Conservation (phyloP, 2,797 vertebrate species). For the Mus spretus region DNA sequence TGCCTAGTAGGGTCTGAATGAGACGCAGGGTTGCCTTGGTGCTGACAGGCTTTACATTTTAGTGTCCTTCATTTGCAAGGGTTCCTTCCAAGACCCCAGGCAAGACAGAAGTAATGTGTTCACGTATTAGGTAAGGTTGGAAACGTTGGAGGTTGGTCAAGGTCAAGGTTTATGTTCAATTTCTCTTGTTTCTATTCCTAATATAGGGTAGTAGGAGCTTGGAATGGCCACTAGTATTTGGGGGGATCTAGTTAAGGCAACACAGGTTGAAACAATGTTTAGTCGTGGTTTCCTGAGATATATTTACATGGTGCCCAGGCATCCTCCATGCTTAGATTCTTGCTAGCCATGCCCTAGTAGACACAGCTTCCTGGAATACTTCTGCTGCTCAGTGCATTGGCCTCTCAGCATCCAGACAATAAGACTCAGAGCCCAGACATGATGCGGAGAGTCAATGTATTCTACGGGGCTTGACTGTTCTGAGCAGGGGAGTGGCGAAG, state of each 20-base stretch:
- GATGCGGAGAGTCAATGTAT: no score
- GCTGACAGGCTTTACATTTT: not conserved
- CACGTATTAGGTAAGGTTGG: not conserved
- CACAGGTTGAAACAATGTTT: not conserved
- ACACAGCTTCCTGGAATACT: not conserved
- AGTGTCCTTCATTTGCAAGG: not conserved
- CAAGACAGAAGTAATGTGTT: not conserved
- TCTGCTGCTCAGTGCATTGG: not conserved
- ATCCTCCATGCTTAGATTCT: not conserved
- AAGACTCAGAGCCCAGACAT: not conserved
- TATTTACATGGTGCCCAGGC: not conserved
- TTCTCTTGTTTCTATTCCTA: not conserved
- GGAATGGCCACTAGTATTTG: not conserved
- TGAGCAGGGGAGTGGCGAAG: not conserved
- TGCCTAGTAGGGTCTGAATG: not conserved
- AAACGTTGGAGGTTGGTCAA: not conserved
- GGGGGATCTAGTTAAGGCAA: conserved; percentile 25
- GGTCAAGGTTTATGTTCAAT: not conserved
- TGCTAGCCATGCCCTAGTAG: not conserved
- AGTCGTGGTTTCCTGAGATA: not conserved
- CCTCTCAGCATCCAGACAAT: not conserved
- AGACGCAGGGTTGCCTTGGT: not conserved
- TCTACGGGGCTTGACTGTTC: not conserved
- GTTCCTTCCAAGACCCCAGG: not conserved
- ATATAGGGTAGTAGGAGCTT: not conserved